Conservation (phyloP, 2,113 vertebrate species). For the Nycticorax nycticorax region DNA sequence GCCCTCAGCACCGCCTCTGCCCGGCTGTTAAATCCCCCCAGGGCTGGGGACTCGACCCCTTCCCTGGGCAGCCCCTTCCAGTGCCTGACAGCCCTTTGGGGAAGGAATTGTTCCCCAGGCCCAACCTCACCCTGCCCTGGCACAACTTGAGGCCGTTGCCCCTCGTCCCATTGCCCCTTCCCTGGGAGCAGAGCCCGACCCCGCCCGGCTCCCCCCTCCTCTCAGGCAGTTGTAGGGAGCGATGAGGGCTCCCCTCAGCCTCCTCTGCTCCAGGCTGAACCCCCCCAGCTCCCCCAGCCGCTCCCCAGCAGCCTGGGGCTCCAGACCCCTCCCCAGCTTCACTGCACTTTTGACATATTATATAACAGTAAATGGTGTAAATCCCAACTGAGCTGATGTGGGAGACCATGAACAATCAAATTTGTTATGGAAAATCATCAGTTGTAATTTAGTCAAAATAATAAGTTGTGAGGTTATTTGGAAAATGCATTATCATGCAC, state of each 20-base stretch:
- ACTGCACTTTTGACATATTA: not conserved
- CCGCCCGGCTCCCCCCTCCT: too few relatives aligned
- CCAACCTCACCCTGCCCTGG: too few relatives aligned
- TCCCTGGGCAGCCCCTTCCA: not conserved
- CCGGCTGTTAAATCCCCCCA: rapidly evolving
- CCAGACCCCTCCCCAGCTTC: not conserved
- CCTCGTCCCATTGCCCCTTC: too few relatives aligned
- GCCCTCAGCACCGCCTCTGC: not conserved
- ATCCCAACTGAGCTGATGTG: not conserved
- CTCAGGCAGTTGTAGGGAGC: too few relatives aligned
- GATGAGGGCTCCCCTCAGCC: not conserved
- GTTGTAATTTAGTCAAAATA: not conserved
- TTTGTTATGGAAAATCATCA: not conserved
- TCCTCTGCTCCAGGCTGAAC: not conserved
- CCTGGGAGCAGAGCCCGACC: too few relatives aligned
- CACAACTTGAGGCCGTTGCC: too few relatives aligned
- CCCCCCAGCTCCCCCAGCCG: rapidly evolving
- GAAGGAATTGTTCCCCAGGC: too few relatives aligned
- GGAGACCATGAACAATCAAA: not conserved
- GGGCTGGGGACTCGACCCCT: too few relatives aligned
- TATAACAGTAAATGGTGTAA: not conserved
- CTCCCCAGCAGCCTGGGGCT: not conserved
- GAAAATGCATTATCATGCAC: not conserved
- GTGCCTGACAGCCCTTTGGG: too few relatives aligned
- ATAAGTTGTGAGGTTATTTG: not conserved